Evolutionary conservation across 1,140 invertebrate species (phyloP), one percentile per base, ranked within the genome.

Genomic region (Drosophila pseudoananassae): DNA sequence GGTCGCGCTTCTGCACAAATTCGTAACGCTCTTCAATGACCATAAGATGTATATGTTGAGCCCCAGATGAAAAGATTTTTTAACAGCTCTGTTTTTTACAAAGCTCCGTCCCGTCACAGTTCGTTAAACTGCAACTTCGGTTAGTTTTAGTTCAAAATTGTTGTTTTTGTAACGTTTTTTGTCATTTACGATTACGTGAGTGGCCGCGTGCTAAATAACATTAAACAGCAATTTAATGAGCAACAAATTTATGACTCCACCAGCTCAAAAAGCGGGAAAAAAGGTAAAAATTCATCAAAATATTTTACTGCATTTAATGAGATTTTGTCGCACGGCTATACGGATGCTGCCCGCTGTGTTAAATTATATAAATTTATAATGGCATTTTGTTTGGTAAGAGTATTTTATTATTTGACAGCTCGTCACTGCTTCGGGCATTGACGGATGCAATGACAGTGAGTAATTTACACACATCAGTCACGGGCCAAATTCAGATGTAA

Each of bases 131-230:
- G 61, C 64, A 59, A 76, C 61, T 60, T 50, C 47, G 56, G 55
- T 75, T 75, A 47, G 70, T 74, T 61, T 60, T 40, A 73, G 69
- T 40, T 63, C 23, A 8, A n/a, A n/a, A 15, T 17, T 53, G n/a
- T 17, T 20, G 17, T 76, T 68, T 33, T 50, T 31, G 51, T 56
- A 66, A 51, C 33, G 29, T 20, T 61, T 63, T 74, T 55, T 76
- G 74, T 78, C 80, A 84, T 73, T 84, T 78, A 60, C 57, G 64
- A 78, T 87, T 85, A 87, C 74, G 82, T 87, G 82, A 85, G 46
- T 63, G 54, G 61, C 65, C 47, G 76, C 56, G 69, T 87, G 78
- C 59, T 63, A 74, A 78, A 71, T 65, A 64, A 76, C 68, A 78
- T 83, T 83, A 79, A 77, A 58, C 43, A 69, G 27, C 51, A 61